These are phyloP conservation scores for Scaptomyza reducta DNA, from an alignment of 2,888 invertebrate species.

Conservation along the genomic window DNA sequence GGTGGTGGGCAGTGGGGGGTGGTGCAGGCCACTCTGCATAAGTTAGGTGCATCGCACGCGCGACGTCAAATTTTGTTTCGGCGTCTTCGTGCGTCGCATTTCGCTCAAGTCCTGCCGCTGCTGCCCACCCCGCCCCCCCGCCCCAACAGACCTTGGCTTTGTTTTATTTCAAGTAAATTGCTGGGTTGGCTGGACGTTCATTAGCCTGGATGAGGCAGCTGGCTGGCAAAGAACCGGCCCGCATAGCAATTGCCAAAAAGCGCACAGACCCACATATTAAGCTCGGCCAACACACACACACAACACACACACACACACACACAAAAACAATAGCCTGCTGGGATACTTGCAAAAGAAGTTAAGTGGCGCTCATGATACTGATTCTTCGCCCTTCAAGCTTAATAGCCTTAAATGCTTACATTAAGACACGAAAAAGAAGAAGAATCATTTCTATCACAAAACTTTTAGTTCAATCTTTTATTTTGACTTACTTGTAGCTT, in stretches of 20 bases:
- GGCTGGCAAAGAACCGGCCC: slow-evolving; percentile 46
- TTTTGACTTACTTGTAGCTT: too few species aligned
- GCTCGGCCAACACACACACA: slow-evolving; percentile 5
- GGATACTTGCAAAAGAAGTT: slow-evolving; percentile 1
- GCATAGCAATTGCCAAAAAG: slow-evolving; percentile 72
- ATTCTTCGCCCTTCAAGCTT: slow-evolving; percentile 50
- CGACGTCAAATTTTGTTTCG: slow-evolving; percentile 39
- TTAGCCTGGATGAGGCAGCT: slow-evolving; percentile 50
- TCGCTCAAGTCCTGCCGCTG: neutral
- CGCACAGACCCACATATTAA: slow-evolving; percentile 56
- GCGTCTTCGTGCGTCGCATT: slow-evolving; percentile 52
- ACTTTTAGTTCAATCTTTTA: too few species aligned
- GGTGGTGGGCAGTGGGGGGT: too few species aligned
- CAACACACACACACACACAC: neutral
- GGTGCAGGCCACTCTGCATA: slow-evolving; percentile 57
- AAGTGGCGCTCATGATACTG: slow-evolving; percentile 22
- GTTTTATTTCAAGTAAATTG: slow-evolving; percentile 64
- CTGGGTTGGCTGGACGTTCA: slow-evolving; percentile 63
- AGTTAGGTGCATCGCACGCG: slow-evolving; percentile 51
- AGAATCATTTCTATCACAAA: neutral
- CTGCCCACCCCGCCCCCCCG: neutral
- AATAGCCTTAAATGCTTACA: slow-evolving; percentile 17
- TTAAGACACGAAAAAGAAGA: neutral
- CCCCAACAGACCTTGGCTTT: slow-evolving; percentile 42
- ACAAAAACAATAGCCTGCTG: neutral